phyloP scores from a whole-genome alignment of 2,888 invertebrate species.

The Hemistola chrysoprasaria region DNA sequence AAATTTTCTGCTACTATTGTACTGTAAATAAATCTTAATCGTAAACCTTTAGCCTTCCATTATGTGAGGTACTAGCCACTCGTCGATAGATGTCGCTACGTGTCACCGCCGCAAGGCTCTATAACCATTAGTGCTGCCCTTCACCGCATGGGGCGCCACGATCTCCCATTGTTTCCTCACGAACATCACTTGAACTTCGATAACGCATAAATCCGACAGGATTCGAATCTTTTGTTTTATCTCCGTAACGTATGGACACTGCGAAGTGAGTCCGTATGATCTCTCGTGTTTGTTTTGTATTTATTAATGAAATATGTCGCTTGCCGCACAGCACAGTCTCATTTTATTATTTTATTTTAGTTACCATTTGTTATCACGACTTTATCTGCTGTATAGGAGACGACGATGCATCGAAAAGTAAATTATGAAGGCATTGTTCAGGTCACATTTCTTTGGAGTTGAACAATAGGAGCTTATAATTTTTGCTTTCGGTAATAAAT shows the following conservation, averaged over 20 bases:
- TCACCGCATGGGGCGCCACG: slow-evolving; percentile 80
- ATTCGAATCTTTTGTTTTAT: slow-evolving; percentile 79
- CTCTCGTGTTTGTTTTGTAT: slow-evolving; percentile 74
- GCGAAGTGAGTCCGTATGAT: slow-evolving; percentile 80
- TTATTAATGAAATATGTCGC: slow-evolving; percentile 83
- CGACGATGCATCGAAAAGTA: slow-evolving; percentile 76
- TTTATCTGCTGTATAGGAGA: slow-evolving; percentile 76
- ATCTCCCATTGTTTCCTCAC: slow-evolving; percentile 69
- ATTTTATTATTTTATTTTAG: slow-evolving; percentile 81
- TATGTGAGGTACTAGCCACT: slow-evolving; percentile 50
- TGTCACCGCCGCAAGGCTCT: slow-evolving; percentile 26
- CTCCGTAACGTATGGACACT: slow-evolving; percentile 81
- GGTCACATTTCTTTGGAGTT: slow-evolving; percentile 63
- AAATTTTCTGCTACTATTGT: too few species aligned
- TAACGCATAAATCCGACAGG: slow-evolving; percentile 78
- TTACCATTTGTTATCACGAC: slow-evolving; percentile 82
- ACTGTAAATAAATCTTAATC: too few species aligned
- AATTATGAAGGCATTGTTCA: slow-evolving; percentile 79
- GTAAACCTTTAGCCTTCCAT: background rate
- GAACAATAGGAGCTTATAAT: slow-evolving; percentile 76
- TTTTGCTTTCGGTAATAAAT: slow-evolving; percentile 70
- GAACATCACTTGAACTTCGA: slow-evolving; percentile 72
- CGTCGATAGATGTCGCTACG: slow-evolving; percentile 70
- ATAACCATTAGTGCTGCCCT: slow-evolving; percentile 42
- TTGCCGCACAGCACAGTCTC: slow-evolving; percentile 53